A percentile compares a stretch with the other conserved stretches of the same genome.
Conservation (phyloP, 1,140 invertebrate genomes). For the Leguminivora glycinivorella region DNA sequence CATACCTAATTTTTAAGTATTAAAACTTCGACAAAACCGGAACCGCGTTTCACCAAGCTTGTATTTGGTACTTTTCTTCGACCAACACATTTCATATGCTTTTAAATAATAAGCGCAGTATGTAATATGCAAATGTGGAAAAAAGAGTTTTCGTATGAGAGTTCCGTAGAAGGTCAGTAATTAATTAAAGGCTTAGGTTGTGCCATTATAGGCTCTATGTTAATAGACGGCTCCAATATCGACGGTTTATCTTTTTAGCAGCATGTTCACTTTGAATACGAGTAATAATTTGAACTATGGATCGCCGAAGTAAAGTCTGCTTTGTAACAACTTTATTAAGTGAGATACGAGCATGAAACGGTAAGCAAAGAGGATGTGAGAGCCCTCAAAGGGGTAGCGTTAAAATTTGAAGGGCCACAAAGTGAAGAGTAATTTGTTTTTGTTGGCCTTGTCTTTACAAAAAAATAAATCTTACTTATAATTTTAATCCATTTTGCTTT, state of each 20-base stretch:
- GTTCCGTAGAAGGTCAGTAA: slow-evolving; percentile 57
- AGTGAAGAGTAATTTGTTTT: slow-evolving; percentile 36
- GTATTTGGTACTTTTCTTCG: not conserved
- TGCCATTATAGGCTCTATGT: slow-evolving; percentile 70
- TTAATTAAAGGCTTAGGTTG: slow-evolving; percentile 72
- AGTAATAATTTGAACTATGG: not conserved
- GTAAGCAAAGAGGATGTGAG: slow-evolving; percentile 26
- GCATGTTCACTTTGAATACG: not conserved
- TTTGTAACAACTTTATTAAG: not conserved
- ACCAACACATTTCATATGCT: not conserved
- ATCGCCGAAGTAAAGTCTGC: not conserved
- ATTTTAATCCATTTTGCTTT: no score
- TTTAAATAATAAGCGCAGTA: slow-evolving; percentile 16
- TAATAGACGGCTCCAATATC: slow-evolving; percentile 67
- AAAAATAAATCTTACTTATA: slow-evolving; percentile 35
- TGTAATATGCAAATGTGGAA: slow-evolving; percentile 48
- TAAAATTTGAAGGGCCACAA: slow-evolving; percentile 58
- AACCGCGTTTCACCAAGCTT: not conserved
- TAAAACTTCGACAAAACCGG: no score
- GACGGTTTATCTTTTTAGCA: not conserved
- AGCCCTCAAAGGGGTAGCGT: slow-evolving; percentile 66
- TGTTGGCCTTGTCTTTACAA: slow-evolving; percentile 21
- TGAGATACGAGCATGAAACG: not conserved
- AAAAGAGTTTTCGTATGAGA: slow-evolving; percentile 42
- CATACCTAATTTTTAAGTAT: no score